Percentiles rank a stretch among this genome's conserved stretches.
Evolutionary conservation across 2,113 vertebrate genomes (phyloP).

Genomic region (Indri indri): DNA sequence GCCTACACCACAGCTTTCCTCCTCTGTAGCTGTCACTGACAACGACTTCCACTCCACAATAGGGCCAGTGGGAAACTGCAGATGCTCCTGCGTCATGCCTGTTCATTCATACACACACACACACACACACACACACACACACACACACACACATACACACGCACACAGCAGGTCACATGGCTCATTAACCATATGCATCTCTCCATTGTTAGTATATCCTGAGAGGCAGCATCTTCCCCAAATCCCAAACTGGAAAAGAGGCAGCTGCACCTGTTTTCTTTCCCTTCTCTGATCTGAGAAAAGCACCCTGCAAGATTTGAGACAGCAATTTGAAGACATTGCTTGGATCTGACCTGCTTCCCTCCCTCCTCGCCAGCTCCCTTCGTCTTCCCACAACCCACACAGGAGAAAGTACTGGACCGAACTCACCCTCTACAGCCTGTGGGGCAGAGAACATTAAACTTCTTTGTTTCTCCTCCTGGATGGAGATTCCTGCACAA

Average conservation of each 20-base stretch:
- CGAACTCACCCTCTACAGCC: not conserved
- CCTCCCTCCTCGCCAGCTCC: not conserved
- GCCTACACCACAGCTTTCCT: accelerated
- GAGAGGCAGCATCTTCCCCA: not conserved
- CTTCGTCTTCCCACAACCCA: not conserved
- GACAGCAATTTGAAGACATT: not conserved
- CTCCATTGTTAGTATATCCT: not conserved
- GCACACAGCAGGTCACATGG: not conserved
- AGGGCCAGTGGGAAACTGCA: not conserved
- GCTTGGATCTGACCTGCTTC: not conserved
- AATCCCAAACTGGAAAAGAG: not conserved
- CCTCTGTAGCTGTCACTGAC: not conserved
- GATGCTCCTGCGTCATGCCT: not conserved
- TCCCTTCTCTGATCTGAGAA: not conserved
- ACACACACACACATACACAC: not conserved
- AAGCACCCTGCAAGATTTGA: not conserved
- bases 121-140: not conserved
- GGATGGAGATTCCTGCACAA: not conserved
- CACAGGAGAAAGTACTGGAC: not conserved
- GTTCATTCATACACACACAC: not conserved
- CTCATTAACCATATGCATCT: not conserved
- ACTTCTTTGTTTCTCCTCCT: not conserved
- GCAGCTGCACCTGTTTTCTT: not conserved
- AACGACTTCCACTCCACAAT: not conserved
- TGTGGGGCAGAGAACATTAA: not conserved